Base-by-base conservation (phyloP, 2,113 vertebrate species). In the Aegithalos caudatus region DNA sequence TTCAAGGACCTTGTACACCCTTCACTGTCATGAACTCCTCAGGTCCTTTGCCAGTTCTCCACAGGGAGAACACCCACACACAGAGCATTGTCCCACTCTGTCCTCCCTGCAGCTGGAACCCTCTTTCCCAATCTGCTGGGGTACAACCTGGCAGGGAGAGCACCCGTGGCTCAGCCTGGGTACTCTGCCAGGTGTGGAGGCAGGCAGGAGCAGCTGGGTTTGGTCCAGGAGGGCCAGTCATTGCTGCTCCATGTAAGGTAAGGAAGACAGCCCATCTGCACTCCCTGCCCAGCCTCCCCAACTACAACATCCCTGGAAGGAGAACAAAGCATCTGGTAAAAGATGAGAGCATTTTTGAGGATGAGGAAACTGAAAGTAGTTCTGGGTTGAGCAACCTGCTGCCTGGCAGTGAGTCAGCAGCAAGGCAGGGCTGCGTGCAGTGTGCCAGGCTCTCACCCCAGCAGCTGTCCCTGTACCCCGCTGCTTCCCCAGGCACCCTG, bases 131-230 rank as follows among this genome's bases (percentile, higher is more conserved):
- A 3, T 71, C 40, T 24, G 7, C 58, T 33, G 47, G 61, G 47
- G 38, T 19, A 47, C 16, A 67, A 62, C 62, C 54, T 61, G 47
- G 24, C 60, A 45, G 38, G 44, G 65, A 21, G 17, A 38, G 42
- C 1, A 0, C 50, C 37, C 22, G 1, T 6, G 2, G 5, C 61
- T 7, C 35, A 4, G 2, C 29, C 6, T 0, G 1, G 16, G 31
- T 1, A 21, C 35, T 28, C 33, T 24, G 45, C 76, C 56, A 47
- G 61, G 9, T 11, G 78, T 64, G 4, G 15, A 1, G 15, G 57
- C 67, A 40, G 91, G 9, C 44, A 51, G 48, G 47, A 54, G 60
- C 54, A 20, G 91, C 33, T 17, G 79, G 74, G 38, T 25, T 44
- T 40, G 69, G 42, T 51, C 35, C 71, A 23, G 8, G 47, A 61